Base-by-base conservation (phyloP, 2,797 vertebrate genomes). In the Brachyalestes nurse region DNA sequence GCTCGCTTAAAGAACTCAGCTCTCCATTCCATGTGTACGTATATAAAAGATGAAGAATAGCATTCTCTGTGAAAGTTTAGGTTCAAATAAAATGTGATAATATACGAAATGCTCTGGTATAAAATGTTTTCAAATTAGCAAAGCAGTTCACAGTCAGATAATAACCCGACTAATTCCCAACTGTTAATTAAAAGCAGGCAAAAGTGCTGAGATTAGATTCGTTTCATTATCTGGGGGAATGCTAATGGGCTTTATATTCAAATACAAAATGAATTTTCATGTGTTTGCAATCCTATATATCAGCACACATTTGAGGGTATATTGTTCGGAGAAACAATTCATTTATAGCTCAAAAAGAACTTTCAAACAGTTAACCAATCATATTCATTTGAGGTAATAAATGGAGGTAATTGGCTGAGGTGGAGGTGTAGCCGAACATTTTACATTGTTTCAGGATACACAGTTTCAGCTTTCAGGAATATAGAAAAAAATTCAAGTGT, bases 161-260 rank as follows among this genome's bases (percentile, higher is more conserved):
- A 65, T 61, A 25, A 61, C 21, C 58, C 14, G 65, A 77, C 53
- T 53, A 40, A 82, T 66, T 70, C 57, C 25, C 16, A 82, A 65
- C 73, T 73, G 40, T 57, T 79, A 57, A 79, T 79, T 73, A 79
- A 72, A 72, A 53, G 14, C 67, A 72, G 38, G 25, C 67, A 7
- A 13, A 71, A 49, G 25, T 65, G 8, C n/a, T 55, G 16, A 55
- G 49, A 72, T 74, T 12, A 66, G 58, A 80, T 61, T 5, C 62
- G 45, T 40, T 73, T 4, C 16, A 38, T 79, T 78, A 13, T 71
- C 12, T 49, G 53, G 12, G 42, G 55, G 28, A 79, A 72, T 14
- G 14, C 25, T 62, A 40, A 78, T 28, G 42, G 49, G 45, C 60
- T 72, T 62, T 72, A 23, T 14, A 58, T 58, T 55, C 38, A 58